Conservation (phyloP, 2,888 invertebrate genomes). For the Acanthosoma haemorrhoidale region DNA sequence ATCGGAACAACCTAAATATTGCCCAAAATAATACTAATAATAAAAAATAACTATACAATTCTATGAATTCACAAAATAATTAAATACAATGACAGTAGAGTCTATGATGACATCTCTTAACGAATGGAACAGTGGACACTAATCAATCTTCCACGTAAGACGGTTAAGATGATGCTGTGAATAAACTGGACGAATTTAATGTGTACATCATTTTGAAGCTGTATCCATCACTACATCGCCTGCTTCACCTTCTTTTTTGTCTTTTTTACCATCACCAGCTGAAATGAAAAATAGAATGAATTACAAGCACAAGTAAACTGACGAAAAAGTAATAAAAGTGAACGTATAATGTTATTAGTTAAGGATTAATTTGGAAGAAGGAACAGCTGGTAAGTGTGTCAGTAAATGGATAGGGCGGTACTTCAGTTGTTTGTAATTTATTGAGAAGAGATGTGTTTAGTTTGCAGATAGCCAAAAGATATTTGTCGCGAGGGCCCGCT, state of each 20-base stretch:
- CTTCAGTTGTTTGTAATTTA: no score
- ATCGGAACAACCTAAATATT: conserved; percentile 1
- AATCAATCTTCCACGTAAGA: conserved; percentile 5
- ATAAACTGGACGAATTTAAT: background rate
- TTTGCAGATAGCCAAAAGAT: no score
- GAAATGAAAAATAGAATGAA: conserved; percentile 42
- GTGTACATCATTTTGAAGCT: background rate
- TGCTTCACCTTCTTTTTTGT: conserved; percentile 51
- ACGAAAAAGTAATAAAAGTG: background rate
- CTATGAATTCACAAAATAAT: conserved; percentile 12
- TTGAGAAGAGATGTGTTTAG: no score
- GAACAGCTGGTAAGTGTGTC: no score
- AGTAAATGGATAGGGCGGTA: no score
- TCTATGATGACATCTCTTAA: background rate
- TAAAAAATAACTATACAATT: conserved; percentile 14
- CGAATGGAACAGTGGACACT: background rate
- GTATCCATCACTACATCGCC: conserved; percentile 9
- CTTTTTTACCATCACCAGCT: conserved; percentile 54
- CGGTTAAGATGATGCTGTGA: background rate
- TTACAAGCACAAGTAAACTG: background rate
- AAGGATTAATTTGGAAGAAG: no score
- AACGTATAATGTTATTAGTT: no score
- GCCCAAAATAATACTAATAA: conserved; percentile 2
- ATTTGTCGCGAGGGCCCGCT: no score
- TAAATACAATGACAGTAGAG: conserved; percentile 5